Base-by-base conservation (phyloP, 2,888 invertebrate species). In the Aleiodes leptofemur region DNA sequence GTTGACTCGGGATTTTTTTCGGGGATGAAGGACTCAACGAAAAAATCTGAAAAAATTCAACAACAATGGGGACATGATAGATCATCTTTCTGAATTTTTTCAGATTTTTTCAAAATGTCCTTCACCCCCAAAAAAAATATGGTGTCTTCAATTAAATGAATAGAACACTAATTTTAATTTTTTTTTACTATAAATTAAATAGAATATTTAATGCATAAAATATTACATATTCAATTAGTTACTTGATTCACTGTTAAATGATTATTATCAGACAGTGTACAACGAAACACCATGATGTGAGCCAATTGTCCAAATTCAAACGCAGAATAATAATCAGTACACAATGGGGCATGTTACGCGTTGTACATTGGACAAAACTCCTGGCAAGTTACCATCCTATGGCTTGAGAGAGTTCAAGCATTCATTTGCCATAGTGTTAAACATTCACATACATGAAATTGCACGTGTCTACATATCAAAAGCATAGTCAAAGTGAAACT, bases 271-370 rank as follows among this genome's bases (percentile, higher is more conserved):
- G 43, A 29, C 38, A 64, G 29, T 23, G 48, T 13, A 71, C 34
- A 61, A 23, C 61, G 71, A 71, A 23, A 23, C 50, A 66, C 14
- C 74, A 64, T n/a, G 9, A 59, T 50, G 6, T n/a, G 59, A 72
- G 56, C 59, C 57, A 59, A 72, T 72, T 76, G 76, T 68, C 55
- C 31, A 51, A 69, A 53, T 34, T 57, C 75, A 69, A 75, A 76
- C 57, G 69, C 43, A 51, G 76, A 72, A 75, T 75, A 75, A 76
- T 76, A 76, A 76, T 72, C 69, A 51, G 43, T 31, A 76, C 76
- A 76, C 76, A 76, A 75, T 71, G 69, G 69, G 69, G 69, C 9
- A 53, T 48, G 64, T 64, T 43, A 48, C 43, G 48, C 55, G 16
- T 50, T 55, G 51, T 4, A 34, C 68, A 70, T 56, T 9, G 38